These are phyloP conservation scores for Pogonomyrmex barbatus DNA, from an alignment of 1,140 invertebrate genomes.

Conservation along the genomic window DNA sequence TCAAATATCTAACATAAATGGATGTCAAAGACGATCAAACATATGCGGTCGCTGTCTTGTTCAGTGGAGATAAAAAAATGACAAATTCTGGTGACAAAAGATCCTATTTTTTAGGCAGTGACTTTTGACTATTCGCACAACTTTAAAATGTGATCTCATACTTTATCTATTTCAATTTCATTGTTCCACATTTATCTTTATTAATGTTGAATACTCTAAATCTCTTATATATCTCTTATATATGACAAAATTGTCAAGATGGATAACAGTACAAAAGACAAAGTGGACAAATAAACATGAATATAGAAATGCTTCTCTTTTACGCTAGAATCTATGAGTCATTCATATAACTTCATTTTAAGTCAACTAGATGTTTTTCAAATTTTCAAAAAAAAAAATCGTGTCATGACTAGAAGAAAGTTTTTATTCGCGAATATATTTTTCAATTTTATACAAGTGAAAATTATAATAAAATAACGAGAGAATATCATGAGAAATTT, in stretches of 20 bases:
- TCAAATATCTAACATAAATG: slow-evolving; percentile 56
- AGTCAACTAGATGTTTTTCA: not conserved
- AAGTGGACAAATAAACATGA: not conserved
- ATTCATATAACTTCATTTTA: not conserved
- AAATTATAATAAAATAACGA: not conserved
- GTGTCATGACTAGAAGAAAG: not conserved
- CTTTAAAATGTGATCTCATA: slow-evolving; percentile 12
- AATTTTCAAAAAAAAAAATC: not conserved
- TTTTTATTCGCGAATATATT: not conserved
- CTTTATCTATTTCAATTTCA: slow-evolving; percentile 25
- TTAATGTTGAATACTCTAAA: not conserved
- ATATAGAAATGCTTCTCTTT: not conserved
- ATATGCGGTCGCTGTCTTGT: slow-evolving; percentile 37
- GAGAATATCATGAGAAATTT: slow-evolving; percentile 5
- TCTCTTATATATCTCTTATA: not conserved
- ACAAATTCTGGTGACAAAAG: slow-evolving; percentile 7
- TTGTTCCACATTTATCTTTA: slow-evolving; percentile 26
- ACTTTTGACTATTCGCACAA: not conserved
- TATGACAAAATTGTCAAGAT: not conserved
- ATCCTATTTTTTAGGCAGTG: slow-evolving; percentile 22
- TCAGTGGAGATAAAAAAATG: slow-evolving; percentile 34
- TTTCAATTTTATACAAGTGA: not conserved
- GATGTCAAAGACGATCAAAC: slow-evolving; percentile 50
- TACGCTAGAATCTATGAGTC: not conserved
- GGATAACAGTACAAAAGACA: not conserved